Conservation (phyloP, 2,113 vertebrate species). For the Ovibos moschatus region DNA sequence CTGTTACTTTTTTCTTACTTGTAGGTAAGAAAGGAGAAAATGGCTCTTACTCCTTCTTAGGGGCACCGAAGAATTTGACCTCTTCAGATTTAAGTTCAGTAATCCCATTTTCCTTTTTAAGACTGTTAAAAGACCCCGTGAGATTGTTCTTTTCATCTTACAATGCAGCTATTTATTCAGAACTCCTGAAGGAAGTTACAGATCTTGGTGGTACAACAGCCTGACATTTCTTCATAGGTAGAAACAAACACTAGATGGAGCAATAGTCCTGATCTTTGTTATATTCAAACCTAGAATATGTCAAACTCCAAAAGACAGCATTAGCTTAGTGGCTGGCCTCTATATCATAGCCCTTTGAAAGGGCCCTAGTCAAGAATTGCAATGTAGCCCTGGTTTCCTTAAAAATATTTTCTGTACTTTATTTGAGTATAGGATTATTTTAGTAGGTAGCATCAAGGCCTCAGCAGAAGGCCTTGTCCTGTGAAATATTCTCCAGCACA, state of each 20-base stretch:
- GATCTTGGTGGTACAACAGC: neutral
- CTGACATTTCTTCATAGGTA: neutral
- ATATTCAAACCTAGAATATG: neutral
- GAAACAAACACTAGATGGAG: neutral
- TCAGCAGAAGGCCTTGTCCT: neutral
- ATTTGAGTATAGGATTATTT: neutral
- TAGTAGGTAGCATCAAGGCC: neutral
- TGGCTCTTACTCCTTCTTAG: neutral
- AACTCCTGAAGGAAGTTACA: neutral
- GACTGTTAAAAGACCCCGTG: neutral
- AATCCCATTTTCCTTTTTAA: neutral
- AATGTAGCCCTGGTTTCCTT: neutral
- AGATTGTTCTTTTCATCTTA: neutral
- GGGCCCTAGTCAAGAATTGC: neutral
- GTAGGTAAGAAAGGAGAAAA: neutral
- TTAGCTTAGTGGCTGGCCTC: neutral
- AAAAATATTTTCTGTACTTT: neutral
- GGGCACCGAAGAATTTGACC: neutral
- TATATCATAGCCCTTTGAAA: neutral
- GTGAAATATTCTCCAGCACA: neutral
- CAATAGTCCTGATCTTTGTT: neutral
- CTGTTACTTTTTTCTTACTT: neutral
- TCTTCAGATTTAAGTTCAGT: neutral
- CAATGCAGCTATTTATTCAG: neutral
- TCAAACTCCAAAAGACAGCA: neutral